A percentile compares a stretch with the other conserved stretches of the same genome.
phyloP scores from a whole-genome alignment of 2,113 vertebrate species.

The Alouatta palliata region DNA sequence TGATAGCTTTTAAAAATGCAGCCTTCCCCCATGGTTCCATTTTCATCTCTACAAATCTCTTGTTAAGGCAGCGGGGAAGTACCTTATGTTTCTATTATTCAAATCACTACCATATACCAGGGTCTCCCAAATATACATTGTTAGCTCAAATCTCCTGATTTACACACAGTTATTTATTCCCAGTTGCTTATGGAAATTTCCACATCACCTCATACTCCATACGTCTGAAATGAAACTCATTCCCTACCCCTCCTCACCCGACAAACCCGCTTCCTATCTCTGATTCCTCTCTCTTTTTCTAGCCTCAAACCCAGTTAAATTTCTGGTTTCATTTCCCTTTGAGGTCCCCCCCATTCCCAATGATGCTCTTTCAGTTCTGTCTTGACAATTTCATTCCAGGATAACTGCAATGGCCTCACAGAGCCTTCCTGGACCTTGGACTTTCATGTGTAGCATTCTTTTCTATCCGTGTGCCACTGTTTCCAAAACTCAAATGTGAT shows the following conservation, averaged over 20 bases:
- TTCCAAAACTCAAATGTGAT: not conserved
- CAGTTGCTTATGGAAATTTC: not conserved
- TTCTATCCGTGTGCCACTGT: not conserved
- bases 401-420: not conserved
- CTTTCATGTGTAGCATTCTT: not conserved
- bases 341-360: not conserved
- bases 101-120: not conserved
- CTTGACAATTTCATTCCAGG: not conserved
- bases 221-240: not conserved
- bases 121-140: not conserved
- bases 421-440: not conserved
- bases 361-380: not conserved
- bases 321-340: not conserved
- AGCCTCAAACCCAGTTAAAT: not conserved
- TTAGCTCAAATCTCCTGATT: not conserved
- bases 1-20: not conserved
- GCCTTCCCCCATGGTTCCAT: accelerated
- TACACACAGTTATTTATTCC: not conserved
- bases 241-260: not conserved
- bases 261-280: not conserved
- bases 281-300: not conserved
- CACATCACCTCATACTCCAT: not conserved
- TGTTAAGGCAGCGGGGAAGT: not conserved
- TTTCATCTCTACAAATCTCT: not conserved
- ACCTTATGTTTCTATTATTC: not conserved